A percentile compares a stretch with the other conserved stretches of the same genome.
phyloP scores from a whole-genome alignment of 2,113 vertebrate species.

The Thalassoma bifasciatum region DNA sequence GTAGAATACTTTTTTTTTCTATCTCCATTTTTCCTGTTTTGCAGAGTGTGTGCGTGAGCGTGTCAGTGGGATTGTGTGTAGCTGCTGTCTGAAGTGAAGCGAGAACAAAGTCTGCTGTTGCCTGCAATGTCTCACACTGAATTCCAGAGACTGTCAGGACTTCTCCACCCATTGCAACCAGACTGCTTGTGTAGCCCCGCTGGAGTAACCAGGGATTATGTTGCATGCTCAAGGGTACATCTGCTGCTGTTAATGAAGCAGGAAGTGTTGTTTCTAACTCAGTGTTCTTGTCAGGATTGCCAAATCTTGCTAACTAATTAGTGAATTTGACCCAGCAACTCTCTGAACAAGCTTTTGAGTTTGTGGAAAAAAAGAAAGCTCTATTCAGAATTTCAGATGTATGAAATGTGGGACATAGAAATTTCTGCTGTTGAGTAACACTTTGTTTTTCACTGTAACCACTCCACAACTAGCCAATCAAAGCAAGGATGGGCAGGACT shows the following conservation, averaged over 20 bases:
- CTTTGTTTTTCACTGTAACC: too few species aligned
- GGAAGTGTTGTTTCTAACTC: slow-evolving; percentile 10
- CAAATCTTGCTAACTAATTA: not conserved
- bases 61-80: not conserved
- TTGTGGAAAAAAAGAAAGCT: not conserved
- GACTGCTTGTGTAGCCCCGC: not conserved
- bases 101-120: slow-evolving; percentile 8
- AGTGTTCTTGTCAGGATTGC: slow-evolving; percentile 13
- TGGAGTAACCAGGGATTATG: slow-evolving; percentile 14
- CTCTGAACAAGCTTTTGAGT: not conserved
- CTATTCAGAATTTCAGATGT: too few species aligned
- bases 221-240: slow-evolving; percentile 13
- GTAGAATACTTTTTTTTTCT: not conserved
- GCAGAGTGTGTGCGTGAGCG: not conserved
- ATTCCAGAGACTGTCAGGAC: slow-evolving; percentile 24
- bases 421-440: too few species aligned
- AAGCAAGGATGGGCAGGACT: too few species aligned
- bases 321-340: slow-evolving; percentile 19
- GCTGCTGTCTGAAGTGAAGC: slow-evolving; percentile 11
- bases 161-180: not conserved
- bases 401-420: too few species aligned
- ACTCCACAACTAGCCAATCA: too few species aligned
- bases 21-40: not conserved
- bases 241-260: slow-evolving; percentile 30
- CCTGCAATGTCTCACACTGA: slow-evolving; percentile 7